Conservation (phyloP, 2,888 invertebrate species). For the Ichneumoninae sp. region DNA sequence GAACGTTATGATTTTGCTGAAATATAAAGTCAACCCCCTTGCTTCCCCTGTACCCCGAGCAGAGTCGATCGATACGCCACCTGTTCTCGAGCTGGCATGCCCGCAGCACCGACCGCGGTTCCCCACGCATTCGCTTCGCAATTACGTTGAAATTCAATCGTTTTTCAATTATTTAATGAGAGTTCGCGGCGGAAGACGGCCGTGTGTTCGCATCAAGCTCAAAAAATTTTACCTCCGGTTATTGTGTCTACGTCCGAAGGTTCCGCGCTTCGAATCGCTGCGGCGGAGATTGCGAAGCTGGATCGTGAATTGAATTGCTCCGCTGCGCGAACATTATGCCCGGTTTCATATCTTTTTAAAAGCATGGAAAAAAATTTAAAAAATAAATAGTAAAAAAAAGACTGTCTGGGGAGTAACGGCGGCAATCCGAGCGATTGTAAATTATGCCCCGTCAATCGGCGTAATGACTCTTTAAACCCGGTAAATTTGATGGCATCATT, state of each 20-base stretch:
- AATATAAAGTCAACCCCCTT: constrained; percentile 16
- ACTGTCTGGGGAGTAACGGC: background rate
- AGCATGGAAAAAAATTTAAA: background rate
- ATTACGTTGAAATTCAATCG: constrained; percentile 58
- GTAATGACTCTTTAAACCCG: constrained; percentile 1
- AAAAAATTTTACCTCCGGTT: background rate
- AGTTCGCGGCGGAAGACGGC: constrained; percentile 37
- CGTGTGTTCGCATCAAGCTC: constrained; percentile 10
- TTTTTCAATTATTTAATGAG: constrained; percentile 60
- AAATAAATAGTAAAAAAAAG: background rate
- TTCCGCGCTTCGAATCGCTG: background rate
- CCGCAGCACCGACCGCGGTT: background rate
- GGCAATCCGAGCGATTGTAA: background rate
- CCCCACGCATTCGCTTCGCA: constrained; percentile 31
- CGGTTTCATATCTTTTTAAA: background rate
- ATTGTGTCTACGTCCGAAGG: background rate
- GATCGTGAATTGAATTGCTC: constrained; percentile 12
- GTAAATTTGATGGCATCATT: background rate
- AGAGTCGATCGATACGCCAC: constrained; percentile 37
- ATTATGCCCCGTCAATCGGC: background rate
- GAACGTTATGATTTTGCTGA: constrained; percentile 20
- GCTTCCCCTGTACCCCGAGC: background rate
- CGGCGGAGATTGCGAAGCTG: background rate
- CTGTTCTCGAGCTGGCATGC: constrained; percentile 19
- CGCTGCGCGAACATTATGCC: background rate